Conservation (phyloP, 2,113 vertebrate species). For the Scalopus aquaticus region DNA sequence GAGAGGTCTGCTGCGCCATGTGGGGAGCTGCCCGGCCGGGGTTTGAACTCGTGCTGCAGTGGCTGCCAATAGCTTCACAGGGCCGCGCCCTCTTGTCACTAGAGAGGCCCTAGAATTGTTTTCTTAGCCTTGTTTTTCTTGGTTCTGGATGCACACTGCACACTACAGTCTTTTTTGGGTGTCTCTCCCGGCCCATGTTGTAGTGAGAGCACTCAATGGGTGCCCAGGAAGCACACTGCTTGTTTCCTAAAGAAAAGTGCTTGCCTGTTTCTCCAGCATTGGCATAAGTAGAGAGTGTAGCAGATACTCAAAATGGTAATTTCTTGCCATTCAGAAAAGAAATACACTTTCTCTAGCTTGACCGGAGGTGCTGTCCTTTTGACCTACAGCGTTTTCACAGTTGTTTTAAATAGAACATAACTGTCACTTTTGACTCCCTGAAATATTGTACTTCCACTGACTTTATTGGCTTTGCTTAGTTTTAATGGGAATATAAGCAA, state of each 20-base stretch:
- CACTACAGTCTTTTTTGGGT: not conserved
- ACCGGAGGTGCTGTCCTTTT: conserved; percentile 29
- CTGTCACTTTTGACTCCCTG: conserved; percentile 62
- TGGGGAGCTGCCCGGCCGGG: too few relatives aligned
- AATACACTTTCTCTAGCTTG: not conserved
- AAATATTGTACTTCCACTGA: conserved; percentile 47
- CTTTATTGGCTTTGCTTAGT: conserved; percentile 24
- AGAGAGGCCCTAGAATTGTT: not conserved
- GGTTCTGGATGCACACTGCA: not conserved
- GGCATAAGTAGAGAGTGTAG: not conserved
- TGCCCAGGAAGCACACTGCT: not conserved
- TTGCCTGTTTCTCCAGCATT: not conserved
- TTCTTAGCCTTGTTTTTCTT: not conserved
- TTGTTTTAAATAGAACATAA: conserved; percentile 54
- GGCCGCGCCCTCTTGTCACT: too few relatives aligned
- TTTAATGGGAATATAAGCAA: conserved; percentile 64
- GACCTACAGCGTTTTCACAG: conserved; percentile 20
- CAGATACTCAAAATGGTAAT: conserved; percentile 4
- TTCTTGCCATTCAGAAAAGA: conserved; percentile 35
- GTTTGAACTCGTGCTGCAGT: too few relatives aligned
- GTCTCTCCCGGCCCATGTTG: not conserved
- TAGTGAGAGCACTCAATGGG: not conserved
- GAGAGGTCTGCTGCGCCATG: too few relatives aligned
- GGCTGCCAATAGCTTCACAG: too few relatives aligned
- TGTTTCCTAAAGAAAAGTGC: not conserved